Conservation (phyloP, 2,797 vertebrate species). For the Schizothorax lantsangensis region DNA sequence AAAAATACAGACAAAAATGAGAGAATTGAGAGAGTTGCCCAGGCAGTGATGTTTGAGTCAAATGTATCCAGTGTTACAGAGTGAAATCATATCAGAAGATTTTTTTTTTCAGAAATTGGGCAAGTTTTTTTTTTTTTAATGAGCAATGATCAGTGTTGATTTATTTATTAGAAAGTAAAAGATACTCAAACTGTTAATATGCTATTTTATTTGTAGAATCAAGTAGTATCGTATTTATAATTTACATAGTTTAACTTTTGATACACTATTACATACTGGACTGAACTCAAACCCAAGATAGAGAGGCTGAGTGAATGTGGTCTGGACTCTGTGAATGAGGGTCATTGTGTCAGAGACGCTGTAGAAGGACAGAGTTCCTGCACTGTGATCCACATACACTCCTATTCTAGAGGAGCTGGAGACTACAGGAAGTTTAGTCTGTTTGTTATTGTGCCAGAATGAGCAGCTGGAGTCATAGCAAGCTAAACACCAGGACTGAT, state of each 20-base stretch:
- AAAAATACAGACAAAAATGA: background rate
- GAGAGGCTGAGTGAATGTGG: conserved; percentile 23
- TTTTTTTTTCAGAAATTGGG: background rate
- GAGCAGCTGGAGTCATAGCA: too few relatives aligned
- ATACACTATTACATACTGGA: background rate
- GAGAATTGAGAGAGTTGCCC: background rate
- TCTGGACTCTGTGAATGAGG: conserved; percentile 13
- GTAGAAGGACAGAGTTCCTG: conserved; percentile 28
- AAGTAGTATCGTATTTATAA: background rate
- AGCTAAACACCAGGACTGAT: too few relatives aligned
- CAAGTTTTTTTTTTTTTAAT: background rate
- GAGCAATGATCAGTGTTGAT: background rate
- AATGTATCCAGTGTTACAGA: background rate
- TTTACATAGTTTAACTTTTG: background rate
- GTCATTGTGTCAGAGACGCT: conserved; percentile 9
- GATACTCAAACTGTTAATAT: background rate
- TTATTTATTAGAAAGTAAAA: background rate
- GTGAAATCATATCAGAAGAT: background rate
- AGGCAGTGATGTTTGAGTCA: background rate
- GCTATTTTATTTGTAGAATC: background rate
- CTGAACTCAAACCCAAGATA: background rate
- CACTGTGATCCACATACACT: conserved; percentile 21
- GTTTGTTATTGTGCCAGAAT: too few relatives aligned
- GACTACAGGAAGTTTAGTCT: fast-evolving
- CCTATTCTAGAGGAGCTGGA: too few relatives aligned